Percentiles rank a stretch among this genome's conserved stretches.
phyloP scores from a whole-genome alignment of 2,888 invertebrate genomes.

The Leucania comma region DNA sequence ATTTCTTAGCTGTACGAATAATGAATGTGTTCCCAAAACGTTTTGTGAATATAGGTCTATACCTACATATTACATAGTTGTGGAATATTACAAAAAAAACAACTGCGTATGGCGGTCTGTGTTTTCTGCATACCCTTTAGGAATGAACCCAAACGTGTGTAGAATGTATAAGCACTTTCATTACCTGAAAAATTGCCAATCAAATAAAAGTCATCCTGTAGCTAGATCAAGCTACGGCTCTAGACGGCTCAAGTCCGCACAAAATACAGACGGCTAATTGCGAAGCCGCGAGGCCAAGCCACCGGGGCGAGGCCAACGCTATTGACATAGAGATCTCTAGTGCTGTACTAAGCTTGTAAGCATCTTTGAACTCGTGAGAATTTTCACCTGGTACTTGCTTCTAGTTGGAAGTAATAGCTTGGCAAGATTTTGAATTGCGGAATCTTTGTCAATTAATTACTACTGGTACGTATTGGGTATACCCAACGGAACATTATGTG shows the following conservation, averaged over 20 bases:
- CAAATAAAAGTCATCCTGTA: neutral
- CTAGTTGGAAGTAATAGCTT: neutral
- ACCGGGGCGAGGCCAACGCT: conserved; percentile 32
- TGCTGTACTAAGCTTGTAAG: conserved; percentile 20
- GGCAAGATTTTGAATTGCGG: neutral
- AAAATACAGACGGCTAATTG: conserved; percentile 41
- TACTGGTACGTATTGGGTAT: too few relatives aligned
- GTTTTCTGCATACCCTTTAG: too few relatives aligned
- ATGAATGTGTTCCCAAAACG: too few relatives aligned
- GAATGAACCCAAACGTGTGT: too few relatives aligned
- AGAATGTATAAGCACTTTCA: neutral
- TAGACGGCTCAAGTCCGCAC: conserved; percentile 15
- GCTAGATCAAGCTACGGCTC: neutral
- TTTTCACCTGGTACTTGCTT: neutral
- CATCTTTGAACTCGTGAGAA: conserved; percentile 18
- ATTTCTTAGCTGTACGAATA: too few relatives aligned
- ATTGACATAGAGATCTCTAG: conserved; percentile 50
- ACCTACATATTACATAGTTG: too few relatives aligned
- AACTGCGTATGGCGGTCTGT: too few relatives aligned
- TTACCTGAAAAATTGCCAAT: neutral
- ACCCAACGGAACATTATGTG: too few relatives aligned
- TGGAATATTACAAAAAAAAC: too few relatives aligned
- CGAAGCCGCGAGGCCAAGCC: conserved; percentile 32
- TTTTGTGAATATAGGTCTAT: too few relatives aligned
- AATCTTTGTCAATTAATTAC: too few relatives aligned